Base-by-base conservation (phyloP, 2,888 invertebrate genomes). In the Acanthococcus lagerstroemiae region DNA sequence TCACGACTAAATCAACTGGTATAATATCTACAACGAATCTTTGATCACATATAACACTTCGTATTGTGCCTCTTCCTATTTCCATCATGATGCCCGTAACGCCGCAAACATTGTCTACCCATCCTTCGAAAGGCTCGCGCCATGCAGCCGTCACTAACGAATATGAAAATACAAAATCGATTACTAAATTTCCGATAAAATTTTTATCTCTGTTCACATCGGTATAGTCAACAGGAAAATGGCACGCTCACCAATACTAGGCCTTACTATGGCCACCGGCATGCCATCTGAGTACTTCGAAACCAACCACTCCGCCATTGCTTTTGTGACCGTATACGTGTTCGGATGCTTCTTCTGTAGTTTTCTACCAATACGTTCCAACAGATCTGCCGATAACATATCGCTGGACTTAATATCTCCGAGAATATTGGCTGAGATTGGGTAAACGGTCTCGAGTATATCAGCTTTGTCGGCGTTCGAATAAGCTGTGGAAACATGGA, bases 1-100 rank as follows among this genome's bases (percentile, higher is more conserved):
- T 94, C 63, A 91, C 88, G 1, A 93, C 91, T 73, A 90, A 82
- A 75, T 96, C 96, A 0, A 96, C 94, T 0, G 96, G 95, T 26
- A 96, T 86, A 63, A 95, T 80, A 75, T 96, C 95, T 60, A 94
- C 88, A 4, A 86, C 83, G 50, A 85, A 82, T 30, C 83, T 78
- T 69, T 84, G 81, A 63, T 88, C 82, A 68, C 90, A 90, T 61
- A 86, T 79, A 76, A 94, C 88, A 46, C 82, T 81, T 45, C 91
- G 85, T 69, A 94, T 85, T 0, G 92, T 86, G 0, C 95, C 95
- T 37, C 88, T 81, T 1, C 85, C 72, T 37, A 73, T 72, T 71
- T 75, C 73, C 70, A 76, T 74, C 72, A 78, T 74, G 45, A 78
- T 74, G 4, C 74, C 83, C 74, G 82, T 81, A 22, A 82, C 80